Evolutionary conservation across 1,140 invertebrate genomes (phyloP).

Genomic region (Drosophila nikananu): DNA sequence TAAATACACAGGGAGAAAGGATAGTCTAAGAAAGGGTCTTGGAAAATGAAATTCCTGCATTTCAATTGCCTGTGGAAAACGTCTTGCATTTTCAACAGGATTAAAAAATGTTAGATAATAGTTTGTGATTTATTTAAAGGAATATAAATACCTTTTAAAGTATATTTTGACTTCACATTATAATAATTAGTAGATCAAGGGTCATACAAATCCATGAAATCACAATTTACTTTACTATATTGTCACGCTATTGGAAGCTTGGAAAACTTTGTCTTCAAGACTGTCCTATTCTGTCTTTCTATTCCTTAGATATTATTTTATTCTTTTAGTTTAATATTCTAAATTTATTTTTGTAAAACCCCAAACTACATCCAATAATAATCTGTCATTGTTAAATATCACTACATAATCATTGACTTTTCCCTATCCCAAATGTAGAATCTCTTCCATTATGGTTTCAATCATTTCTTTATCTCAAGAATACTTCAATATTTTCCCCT

Average conservation of each 20-base stretch:
- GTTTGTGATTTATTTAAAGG: not conserved
- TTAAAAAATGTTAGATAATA: not conserved
- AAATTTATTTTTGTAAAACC: too few relatives aligned
- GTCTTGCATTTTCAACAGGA: not conserved
- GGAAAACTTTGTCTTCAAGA: too few relatives aligned
- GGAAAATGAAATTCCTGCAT: not conserved
- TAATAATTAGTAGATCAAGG: not conserved
- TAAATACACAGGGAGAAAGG: slow-evolving; percentile 19
- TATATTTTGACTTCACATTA: not conserved
- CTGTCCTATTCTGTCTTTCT: not conserved
- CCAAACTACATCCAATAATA: not conserved
- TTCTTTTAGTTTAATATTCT: too few relatives aligned
- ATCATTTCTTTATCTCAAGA: not conserved
- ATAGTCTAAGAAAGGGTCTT: too few relatives aligned
- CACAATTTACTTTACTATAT: too few relatives aligned
- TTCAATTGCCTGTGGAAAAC: too few relatives aligned
- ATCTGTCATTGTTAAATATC: not conserved
- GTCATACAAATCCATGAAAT: not conserved
- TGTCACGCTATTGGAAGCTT: too few relatives aligned
- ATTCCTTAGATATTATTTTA: not conserved
- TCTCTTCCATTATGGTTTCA: too few relatives aligned
- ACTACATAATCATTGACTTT: not conserved
- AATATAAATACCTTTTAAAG: not conserved
- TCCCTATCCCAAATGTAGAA: too few relatives aligned
- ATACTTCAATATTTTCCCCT: not conserved